These are phyloP conservation scores for Calidris pugnax DNA, from an alignment of 2,113 vertebrate genomes.

Conservation along the genomic window DNA sequence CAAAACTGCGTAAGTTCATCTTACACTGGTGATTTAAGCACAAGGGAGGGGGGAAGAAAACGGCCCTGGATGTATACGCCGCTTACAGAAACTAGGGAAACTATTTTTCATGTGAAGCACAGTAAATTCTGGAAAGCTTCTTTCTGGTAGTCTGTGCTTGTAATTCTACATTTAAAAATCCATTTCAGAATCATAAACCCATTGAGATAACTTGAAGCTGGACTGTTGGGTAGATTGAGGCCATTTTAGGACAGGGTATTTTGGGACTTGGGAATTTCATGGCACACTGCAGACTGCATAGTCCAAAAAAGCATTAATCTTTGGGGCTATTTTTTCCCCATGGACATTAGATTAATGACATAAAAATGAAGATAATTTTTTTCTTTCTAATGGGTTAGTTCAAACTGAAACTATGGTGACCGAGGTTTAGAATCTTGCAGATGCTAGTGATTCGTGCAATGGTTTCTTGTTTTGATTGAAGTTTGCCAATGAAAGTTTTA, in stretches of 20 bases:
- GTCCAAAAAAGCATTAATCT: background rate
- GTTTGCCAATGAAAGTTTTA: background rate
- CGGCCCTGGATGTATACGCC: background rate
- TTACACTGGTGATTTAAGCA: background rate
- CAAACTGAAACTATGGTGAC: background rate
- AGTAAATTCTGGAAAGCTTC: background rate
- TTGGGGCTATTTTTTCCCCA: background rate
- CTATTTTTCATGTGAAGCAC: background rate
- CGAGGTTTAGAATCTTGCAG: background rate
- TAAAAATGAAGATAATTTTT: background rate
- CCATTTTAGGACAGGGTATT: background rate
- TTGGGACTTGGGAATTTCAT: background rate
- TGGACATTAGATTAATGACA: background rate
- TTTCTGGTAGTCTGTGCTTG: background rate
- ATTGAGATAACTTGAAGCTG: background rate
- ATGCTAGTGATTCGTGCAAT: background rate
- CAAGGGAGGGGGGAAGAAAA: background rate
- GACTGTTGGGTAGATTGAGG: background rate
- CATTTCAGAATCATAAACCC: background rate
- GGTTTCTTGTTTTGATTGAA: background rate
- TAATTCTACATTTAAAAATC: background rate
- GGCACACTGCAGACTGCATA: background rate
- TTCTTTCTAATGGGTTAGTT: background rate
- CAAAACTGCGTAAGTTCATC: conserved; percentile 90
- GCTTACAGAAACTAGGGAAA: background rate